phyloP scores from a whole-genome alignment of 2,113 vertebrate species.

The Xiphophorus maculatus region DNA sequence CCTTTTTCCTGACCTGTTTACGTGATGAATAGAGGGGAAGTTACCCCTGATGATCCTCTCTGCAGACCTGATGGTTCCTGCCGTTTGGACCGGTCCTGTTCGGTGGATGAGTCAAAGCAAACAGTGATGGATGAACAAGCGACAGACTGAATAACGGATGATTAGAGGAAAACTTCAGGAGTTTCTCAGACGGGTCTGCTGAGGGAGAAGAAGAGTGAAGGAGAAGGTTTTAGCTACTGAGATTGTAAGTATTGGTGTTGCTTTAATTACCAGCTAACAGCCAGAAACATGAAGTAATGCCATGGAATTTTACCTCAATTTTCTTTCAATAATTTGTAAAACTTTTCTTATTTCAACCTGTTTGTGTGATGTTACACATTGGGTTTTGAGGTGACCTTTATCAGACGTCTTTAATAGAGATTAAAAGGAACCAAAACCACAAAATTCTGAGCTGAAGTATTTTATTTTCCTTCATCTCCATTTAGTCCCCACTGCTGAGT shows the following conservation, averaged over 20 bases:
- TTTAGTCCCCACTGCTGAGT: constrained; percentile 22
- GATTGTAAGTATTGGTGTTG: constrained; percentile 1
- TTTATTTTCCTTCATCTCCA: constrained; percentile 6
- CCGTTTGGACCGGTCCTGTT: neutral
- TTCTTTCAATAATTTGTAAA: neutral
- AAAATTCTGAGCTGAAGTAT: constrained; percentile 36
- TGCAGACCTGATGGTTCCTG: neutral
- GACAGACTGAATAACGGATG: neutral
- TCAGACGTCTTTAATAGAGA: neutral
- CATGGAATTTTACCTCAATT: neutral
- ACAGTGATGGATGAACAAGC: neutral
- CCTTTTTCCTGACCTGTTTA: neutral
- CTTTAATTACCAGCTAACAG: constrained; percentile 11
- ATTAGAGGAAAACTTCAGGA: neutral
- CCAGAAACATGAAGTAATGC: neutral
- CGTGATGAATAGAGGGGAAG: neutral
- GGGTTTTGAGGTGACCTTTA: neutral
- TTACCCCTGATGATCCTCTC: neutral
- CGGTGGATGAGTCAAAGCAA: neutral
- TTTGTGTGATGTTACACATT: neutral
- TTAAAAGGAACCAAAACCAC: neutral
- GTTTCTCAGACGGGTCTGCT: too few species aligned
- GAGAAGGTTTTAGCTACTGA: neutral
- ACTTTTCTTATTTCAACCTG: neutral
- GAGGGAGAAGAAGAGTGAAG: too few species aligned